Evolutionary conservation across 2,113 vertebrate species (phyloP), one percentile per base, ranked within the genome.

Genomic region (Esox niger): DNA sequence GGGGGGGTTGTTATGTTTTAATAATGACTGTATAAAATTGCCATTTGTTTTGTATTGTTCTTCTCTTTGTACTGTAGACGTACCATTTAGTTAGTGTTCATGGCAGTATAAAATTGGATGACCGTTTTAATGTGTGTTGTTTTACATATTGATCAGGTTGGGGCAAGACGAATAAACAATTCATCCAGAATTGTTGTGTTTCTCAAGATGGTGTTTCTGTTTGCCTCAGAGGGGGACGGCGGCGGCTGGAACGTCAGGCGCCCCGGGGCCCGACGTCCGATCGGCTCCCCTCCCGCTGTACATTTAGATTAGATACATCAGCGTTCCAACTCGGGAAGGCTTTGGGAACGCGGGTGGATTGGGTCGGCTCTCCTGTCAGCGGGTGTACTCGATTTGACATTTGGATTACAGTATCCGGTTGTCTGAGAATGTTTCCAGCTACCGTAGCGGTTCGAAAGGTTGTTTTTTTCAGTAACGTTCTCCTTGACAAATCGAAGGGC

Each of bases 131-230:
- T 57, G 54, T 79, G 33, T 84, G 69, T 74, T 54, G n/a, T n/a
- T 32, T 61, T 79, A 76, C 82, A 46, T 74, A 74, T 86, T 56
- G 70, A n/a, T n/a, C n/a, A n/a, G n/a, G n/a, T n/a, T n/a, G n/a
- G n/a, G n/a, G 13, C 69, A 82, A 76, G 67, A 70, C 76, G 69
- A 88, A 87, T 85, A 88, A 87, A 88, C 84, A 83, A 81, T 87
- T 86, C 79, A 78, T 60, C 71, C n/a, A n/a, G n/a, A n/a, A 88
- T 85, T 82, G 78, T 86, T 77, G 65, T 75, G 77, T 81, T 67
- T 60, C 66, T 82, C 67, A 43, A n/a, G n/a, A n/a, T n/a, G n/a
- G 32, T 33, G 5, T 1, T 33, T 33, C 32, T 33, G n/a, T n/a
- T n/a, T n/a, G n/a, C n/a, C n/a, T n/a, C n/a, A n/a, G n/a, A n/a